Evolutionary conservation across 1,140 invertebrate species (phyloP).

Genomic region (Aporrectodea caliginosa): DNA sequence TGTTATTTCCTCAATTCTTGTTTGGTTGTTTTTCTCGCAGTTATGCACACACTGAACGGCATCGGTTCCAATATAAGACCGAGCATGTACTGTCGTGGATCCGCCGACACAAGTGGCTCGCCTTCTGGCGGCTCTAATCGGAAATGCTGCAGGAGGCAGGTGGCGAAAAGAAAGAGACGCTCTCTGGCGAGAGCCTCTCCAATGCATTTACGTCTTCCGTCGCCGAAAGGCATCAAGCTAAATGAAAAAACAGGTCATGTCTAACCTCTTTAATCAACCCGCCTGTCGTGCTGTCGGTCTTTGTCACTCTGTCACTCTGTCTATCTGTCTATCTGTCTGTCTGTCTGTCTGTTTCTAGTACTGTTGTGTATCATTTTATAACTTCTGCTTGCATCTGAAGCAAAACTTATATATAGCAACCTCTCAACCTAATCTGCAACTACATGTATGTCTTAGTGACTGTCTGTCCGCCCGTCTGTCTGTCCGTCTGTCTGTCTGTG

Average conservation of each 20-base stretch:
- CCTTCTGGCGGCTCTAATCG: background rate
- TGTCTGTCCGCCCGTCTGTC: too few species aligned
- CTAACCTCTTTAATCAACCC: background rate
- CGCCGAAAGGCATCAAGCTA: slow-evolving; percentile 12
- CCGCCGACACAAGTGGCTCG: background rate
- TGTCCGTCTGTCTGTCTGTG: too few species aligned
- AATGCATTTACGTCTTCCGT: slow-evolving; percentile 37
- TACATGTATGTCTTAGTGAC: too few species aligned
- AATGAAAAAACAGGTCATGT: background rate
- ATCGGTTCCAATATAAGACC: background rate
- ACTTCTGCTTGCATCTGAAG: too few species aligned
- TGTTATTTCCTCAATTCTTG: too few species aligned
- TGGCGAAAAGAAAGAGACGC: slow-evolving; percentile 35
- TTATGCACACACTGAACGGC: background rate
- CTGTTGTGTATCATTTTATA: too few species aligned
- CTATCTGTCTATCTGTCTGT: too few species aligned
- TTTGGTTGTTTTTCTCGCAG: background rate
- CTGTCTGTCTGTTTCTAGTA: too few species aligned
- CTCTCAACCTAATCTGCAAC: too few species aligned
- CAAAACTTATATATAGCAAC: too few species aligned
- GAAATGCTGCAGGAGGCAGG: background rate
- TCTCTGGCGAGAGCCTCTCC: slow-evolving; percentile 37
- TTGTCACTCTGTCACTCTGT: too few species aligned
- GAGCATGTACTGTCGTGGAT: background rate
- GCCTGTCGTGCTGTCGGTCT: background rate